Conservation (phyloP, 1,140 invertebrate species). For the Sitobion miscanthi region DNA sequence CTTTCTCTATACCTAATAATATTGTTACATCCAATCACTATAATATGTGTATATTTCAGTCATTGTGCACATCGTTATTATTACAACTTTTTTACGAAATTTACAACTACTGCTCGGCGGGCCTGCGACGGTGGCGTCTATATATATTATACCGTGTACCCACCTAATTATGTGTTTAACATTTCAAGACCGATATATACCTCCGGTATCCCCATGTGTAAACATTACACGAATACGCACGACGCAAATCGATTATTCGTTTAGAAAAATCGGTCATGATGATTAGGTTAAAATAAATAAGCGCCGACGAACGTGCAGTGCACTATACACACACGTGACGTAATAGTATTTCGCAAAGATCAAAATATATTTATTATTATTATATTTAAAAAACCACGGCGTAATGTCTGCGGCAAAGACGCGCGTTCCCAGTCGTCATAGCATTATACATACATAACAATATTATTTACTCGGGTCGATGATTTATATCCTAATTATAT, state of each 20-base stretch:
- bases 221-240: background rate
- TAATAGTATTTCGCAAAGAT: no score
- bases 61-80: background rate
- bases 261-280: background rate
- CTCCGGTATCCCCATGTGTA: no score
- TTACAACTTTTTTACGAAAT: background rate
- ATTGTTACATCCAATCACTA: background rate
- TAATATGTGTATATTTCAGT: background rate
- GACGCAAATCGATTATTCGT: background rate
- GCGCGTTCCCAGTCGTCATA: no score
- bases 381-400: no score
- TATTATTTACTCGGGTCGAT: no score
- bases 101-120: background rate
- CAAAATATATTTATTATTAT: no score
- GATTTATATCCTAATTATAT: no score
- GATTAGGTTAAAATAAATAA: background rate
- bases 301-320: background rate
- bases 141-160: background rate
- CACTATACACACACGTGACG: no score
- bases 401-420: no score
- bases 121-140: background rate
- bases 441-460: no score
- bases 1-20: background rate
- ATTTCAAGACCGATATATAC: background rate
- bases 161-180: background rate